Percentiles rank a stretch among this genome's conserved stretches.
Evolutionary conservation across 2,888 invertebrate genomes (phyloP).

Genomic region (Cremastinae sp.): DNA sequence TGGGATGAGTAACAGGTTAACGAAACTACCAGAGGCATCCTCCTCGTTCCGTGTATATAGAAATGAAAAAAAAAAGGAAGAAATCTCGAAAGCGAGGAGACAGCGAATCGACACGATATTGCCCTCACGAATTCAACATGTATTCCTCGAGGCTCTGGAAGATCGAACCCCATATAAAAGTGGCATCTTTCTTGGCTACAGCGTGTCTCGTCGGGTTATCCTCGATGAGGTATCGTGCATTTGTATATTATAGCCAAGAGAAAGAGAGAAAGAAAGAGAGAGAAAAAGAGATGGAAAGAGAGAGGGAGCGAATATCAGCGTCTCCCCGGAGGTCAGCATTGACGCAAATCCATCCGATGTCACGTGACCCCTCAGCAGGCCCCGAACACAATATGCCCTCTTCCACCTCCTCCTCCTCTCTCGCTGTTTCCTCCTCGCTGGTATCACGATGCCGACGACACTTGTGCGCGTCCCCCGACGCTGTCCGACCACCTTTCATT

Average conservation of each 20-base stretch:
- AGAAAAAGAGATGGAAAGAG: constrained; percentile 22
- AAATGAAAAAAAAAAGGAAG: not conserved
- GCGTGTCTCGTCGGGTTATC: constrained; percentile 17
- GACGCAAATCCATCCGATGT: constrained; percentile 85
- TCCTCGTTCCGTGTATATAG: not conserved
- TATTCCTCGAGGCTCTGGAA: too few relatives aligned
- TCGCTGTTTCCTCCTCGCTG: constrained; percentile 40
- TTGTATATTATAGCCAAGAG: constrained; percentile 22
- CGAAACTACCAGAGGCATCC: too few relatives aligned
- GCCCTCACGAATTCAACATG: not conserved
- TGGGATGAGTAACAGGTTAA: not conserved
- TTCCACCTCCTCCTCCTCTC: constrained; percentile 45
- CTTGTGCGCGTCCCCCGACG: constrained; percentile 39
- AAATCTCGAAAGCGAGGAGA: not conserved
- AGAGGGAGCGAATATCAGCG: constrained; percentile 65
- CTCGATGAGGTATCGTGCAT: constrained; percentile 7
- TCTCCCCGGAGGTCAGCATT: constrained; percentile 86
- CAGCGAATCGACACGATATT: not conserved
- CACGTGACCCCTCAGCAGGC: constrained; percentile 82
- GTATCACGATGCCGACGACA: constrained; percentile 36
- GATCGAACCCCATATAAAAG: constrained; percentile 25
- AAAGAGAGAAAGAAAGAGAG: constrained; percentile 21
- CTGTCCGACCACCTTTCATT: constrained; percentile 55
- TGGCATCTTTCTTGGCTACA: constrained; percentile 18
- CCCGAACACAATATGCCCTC: constrained; percentile 64